Base-by-base conservation (phyloP, 1,140 invertebrate genomes). In the Panonychus citri region DNA sequence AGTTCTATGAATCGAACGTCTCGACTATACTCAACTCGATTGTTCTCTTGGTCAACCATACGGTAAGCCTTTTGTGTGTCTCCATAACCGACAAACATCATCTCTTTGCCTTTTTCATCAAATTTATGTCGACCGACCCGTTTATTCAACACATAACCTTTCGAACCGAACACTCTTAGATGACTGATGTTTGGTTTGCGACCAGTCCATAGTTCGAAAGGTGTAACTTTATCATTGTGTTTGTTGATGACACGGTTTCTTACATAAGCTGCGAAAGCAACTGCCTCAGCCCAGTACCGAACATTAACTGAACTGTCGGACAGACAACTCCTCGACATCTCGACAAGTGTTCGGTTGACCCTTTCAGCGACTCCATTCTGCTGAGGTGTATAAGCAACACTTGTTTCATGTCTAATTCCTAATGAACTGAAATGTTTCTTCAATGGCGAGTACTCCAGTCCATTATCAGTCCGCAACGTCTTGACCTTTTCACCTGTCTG, bases 301-400 rank as follows among this genome's bases (percentile, higher is more conserved):
- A 10, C 4, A 46, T 46, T 17, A 17, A 46, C 7, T 52, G 67
- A 56, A 21, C 65, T 61, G 8, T 71, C 64, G 19, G 34, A 55
- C 57, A 75, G 27, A 62, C 71, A 59, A 52, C 64, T 61, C 59
- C 67, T 62, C 30, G 68, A 66, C 56, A 60, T 65, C 64, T 75
- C 71, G 61, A 70, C 66, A 2, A 68, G 28, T 12, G 64, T 67
- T 46, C 67, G 40, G 55, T 68, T 69, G 63, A 71, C 69, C 30
- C 72, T 60, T 59, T 76, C 73, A 24, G 71, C 62, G 2, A 73
- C 66, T 59, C 71, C 69, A 69, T 76, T 76, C 62, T 67, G 62
- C 59, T 76, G 67, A 53, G 73, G 71, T 13, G 68, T 72, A 55
- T 69, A 65, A 46, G 70, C 65, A 43, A 70, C 64, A 10, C 68